Evolutionary conservation across 2,888 invertebrate genomes (phyloP).

Genomic region (Nebria brevicollis): DNA sequence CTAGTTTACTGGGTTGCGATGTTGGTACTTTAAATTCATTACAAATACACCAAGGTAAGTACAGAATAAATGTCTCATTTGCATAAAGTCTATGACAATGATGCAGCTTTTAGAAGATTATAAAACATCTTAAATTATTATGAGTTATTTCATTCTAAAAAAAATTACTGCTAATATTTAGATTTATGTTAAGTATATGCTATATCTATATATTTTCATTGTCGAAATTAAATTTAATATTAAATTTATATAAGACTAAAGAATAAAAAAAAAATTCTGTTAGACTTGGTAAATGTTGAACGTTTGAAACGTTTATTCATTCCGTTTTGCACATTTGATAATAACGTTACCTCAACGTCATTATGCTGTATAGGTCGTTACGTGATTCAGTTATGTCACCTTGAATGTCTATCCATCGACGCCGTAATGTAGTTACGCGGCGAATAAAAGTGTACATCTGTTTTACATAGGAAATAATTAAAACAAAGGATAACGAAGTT

Average conservation of each 20-base stretch:
- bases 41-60: not conserved
- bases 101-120: not conserved
- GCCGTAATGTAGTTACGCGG: not conserved
- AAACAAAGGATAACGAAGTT: slow-evolving; percentile 43
- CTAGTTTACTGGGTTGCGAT: not conserved
- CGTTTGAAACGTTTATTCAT: not conserved
- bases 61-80: not conserved
- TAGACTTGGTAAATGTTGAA: too few species aligned
- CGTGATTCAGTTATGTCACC: not conserved
- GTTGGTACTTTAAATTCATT: not conserved
- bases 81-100: not conserved
- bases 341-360: not conserved
- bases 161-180: too few species aligned
- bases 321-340: not conserved
- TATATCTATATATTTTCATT: too few species aligned
- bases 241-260: too few species aligned
- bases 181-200: too few species aligned
- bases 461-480: slow-evolving; percentile 37
- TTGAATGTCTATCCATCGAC: not conserved
- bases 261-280: too few species aligned
- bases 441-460: slow-evolving; percentile 30
- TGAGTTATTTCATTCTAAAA: not conserved
- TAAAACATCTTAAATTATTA: not conserved
- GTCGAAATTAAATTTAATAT: too few species aligned
- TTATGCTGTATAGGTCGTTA: not conserved